Evolutionary conservation across 2,797 vertebrate species (phyloP).

Genomic region (Odontamblyopus lacepedii): DNA sequence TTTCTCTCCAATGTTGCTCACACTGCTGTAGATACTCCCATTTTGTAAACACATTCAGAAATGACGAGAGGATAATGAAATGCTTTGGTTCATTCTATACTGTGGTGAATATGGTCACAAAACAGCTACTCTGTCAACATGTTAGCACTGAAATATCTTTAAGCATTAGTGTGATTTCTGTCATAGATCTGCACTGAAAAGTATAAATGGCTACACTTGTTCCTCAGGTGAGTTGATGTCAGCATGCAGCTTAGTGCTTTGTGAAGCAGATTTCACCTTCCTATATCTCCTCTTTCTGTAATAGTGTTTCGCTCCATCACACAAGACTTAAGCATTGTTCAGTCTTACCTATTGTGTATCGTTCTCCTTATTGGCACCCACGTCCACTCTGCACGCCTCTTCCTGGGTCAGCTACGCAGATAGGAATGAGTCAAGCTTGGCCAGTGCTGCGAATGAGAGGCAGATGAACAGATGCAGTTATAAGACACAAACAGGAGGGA

Average conservation of each 20-base stretch:
- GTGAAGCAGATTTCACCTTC: slow-evolving; percentile 46
- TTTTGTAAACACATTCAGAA: slow-evolving; percentile 59
- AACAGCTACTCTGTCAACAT: slow-evolving; percentile 37
- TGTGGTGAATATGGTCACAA: slow-evolving; percentile 55
- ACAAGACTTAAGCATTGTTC: slow-evolving; percentile 44
- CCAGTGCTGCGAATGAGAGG: slow-evolving; percentile 45
- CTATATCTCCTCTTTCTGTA: background rate
- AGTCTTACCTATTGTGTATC: slow-evolving; percentile 70
- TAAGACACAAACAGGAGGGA: slow-evolving; percentile 57
- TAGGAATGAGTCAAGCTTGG: slow-evolving; percentile 55
- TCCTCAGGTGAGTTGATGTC: slow-evolving; percentile 51
- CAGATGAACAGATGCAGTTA: slow-evolving; percentile 70
- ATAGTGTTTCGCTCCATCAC: slow-evolving; percentile 22
- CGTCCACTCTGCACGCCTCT: slow-evolving; percentile 65
- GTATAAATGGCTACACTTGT: slow-evolving; percentile 29
- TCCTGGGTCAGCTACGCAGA: slow-evolving; percentile 68
- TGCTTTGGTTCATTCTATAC: slow-evolving; percentile 36
- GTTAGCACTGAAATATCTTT: slow-evolving; percentile 25
- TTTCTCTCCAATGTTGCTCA: slow-evolving; percentile 38
- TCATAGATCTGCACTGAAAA: slow-evolving; percentile 19
- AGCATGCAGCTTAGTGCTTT: slow-evolving; percentile 43
- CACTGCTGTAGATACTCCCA: slow-evolving; percentile 51
- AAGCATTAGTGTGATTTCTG: slow-evolving; percentile 21
- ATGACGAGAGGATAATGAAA: slow-evolving; percentile 72
- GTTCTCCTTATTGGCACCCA: slow-evolving; percentile 58